phyloP scores from a whole-genome alignment of 2,888 invertebrate species.

The Leistus spinibarbis region DNA sequence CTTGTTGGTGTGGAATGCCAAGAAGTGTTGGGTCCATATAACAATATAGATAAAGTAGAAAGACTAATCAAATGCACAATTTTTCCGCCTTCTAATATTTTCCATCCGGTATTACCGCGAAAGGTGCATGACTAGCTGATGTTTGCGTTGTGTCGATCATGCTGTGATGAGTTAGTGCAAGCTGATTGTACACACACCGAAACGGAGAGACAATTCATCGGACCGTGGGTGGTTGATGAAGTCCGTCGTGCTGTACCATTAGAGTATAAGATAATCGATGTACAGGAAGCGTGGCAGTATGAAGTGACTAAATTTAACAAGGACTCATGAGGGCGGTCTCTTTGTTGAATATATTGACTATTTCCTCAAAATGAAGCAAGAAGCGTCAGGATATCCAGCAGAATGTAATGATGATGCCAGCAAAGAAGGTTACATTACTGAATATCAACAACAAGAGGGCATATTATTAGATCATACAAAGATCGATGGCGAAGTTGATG shows the following conservation, averaged over 20 bases:
- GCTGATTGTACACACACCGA: constrained; percentile 24
- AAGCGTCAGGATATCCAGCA: constrained; percentile 40
- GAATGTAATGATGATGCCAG: constrained; percentile 38
- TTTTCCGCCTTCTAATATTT: constrained; percentile 10
- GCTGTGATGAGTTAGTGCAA: background rate
- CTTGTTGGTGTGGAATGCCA: background rate
- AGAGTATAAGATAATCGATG: background rate
- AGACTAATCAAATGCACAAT: background rate
- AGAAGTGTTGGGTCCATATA: background rate
- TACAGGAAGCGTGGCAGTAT: background rate
- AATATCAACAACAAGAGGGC: constrained; percentile 12
- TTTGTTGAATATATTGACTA: constrained; percentile 11
- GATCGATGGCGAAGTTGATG: constrained; percentile 10
- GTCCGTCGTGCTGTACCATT: background rate
- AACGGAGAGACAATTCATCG: background rate
- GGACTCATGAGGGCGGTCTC: background rate
- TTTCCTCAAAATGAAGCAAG: constrained; percentile 13
- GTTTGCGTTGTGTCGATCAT: background rate
- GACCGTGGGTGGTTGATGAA: background rate
- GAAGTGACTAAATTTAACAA: background rate
- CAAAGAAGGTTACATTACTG: constrained; percentile 38
- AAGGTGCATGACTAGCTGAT: constrained; percentile 3
- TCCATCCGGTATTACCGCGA: no score
- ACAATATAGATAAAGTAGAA: constrained; percentile 8
- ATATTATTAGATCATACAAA: background rate